Percentiles rank a stretch among this genome's conserved stretches.
Conservation (phyloP, 2,888 invertebrate species). For the Caenorhabditis sinica region DNA sequence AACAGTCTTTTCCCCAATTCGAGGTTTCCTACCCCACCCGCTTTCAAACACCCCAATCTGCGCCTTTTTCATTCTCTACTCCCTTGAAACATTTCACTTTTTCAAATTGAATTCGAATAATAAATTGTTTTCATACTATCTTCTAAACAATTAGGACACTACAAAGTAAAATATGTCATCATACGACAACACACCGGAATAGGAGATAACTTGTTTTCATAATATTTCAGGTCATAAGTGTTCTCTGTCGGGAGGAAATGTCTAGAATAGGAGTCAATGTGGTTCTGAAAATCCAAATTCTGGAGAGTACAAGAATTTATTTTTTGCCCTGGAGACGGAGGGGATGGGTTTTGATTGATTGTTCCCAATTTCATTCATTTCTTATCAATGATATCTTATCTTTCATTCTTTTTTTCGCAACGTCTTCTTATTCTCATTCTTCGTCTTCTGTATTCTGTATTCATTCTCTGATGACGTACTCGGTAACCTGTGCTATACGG, state of each 20-base stretch:
- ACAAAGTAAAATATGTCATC: not conserved
- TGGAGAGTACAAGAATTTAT: no score
- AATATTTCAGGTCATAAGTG: not conserved
- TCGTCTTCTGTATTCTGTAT: conserved; percentile 17
- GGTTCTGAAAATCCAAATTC: not conserved
- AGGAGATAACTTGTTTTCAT: no score
- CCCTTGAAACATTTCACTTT: conserved; percentile 48
- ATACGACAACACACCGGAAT: not conserved
- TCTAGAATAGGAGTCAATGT: not conserved
- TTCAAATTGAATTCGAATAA: conserved; percentile 11
- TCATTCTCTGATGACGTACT: conserved; percentile 25
- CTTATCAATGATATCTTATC: conserved; percentile 44
- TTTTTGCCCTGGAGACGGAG: not conserved
- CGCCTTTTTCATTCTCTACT: conserved; percentile 17
- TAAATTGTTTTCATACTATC: not conserved
- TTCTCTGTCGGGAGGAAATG: not conserved
- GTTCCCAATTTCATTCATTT: conserved; percentile 21
- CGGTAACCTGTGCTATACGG: conserved; percentile 19
- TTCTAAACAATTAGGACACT: not conserved
- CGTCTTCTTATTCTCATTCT: conserved; percentile 16
- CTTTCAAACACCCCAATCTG: conserved; percentile 18
- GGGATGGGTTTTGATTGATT: conserved; percentile 6
- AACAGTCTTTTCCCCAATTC: conserved; percentile 20
- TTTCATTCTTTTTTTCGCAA: conserved; percentile 20
- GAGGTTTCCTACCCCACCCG: conserved; percentile 33